Evolutionary conservation across 1,140 invertebrate genomes (phyloP).

Genomic region (Aleiodes sp.): DNA sequence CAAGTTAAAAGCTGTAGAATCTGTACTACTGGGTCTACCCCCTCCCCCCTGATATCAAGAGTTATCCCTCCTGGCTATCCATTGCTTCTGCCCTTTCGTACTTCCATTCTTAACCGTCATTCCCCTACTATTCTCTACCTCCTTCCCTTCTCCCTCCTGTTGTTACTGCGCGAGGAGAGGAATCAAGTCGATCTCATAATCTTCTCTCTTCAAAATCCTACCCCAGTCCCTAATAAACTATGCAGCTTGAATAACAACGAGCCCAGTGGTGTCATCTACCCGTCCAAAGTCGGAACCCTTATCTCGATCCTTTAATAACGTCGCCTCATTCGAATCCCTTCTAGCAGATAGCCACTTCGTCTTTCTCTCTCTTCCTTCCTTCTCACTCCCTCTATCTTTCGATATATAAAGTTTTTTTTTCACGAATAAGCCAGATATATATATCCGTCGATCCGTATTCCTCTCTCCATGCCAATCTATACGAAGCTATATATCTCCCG

Average conservation of each 20-base stretch:
- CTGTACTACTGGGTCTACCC: slow-evolving; percentile 47
- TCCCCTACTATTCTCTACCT: not conserved
- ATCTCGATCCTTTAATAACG: slow-evolving; percentile 22
- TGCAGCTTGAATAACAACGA: slow-evolving; percentile 57
- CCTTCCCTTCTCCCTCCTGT: slow-evolving; percentile 4
- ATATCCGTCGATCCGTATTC: not conserved
- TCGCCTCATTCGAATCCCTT: slow-evolving; percentile 15
- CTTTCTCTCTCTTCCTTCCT: not conserved
- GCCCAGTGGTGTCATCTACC: slow-evolving; percentile 38
- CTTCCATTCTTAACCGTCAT: slow-evolving; percentile 27
- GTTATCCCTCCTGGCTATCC: slow-evolving; percentile 44
- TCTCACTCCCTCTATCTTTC: slow-evolving; percentile 18
- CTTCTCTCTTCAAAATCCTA: slow-evolving; percentile 42
- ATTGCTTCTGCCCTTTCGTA: slow-evolving; percentile 35
- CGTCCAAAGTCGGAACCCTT: slow-evolving; percentile 15
- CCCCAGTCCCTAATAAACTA: slow-evolving; percentile 51
- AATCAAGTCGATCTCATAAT: slow-evolving; percentile 52
- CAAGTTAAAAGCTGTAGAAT: slow-evolving; percentile 57
- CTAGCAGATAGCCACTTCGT: slow-evolving; percentile 22
- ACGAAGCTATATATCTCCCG: not conserved
- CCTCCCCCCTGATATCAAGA: slow-evolving; percentile 44
- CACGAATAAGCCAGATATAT: too few species aligned
- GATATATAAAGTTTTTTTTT: too few species aligned
- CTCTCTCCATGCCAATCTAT: not conserved
- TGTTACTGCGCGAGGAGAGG: slow-evolving; percentile 31